Base-by-base conservation (phyloP, 2,888 invertebrate species). In the Lamellibrachia satsuma region DNA sequence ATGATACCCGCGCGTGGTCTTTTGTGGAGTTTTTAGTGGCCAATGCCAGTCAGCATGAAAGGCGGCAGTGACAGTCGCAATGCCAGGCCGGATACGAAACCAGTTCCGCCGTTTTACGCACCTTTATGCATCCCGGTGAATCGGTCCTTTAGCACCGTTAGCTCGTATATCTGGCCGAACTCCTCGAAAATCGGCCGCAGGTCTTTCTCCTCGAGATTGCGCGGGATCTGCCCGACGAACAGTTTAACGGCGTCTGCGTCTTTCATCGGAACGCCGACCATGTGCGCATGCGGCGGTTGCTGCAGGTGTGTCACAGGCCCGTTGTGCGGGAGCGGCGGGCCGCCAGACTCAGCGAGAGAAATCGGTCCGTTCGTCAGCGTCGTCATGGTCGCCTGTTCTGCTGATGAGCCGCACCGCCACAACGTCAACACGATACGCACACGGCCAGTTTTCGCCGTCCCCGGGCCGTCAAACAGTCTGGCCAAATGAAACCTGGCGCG, bases 91-190 rank as follows among this genome's bases (percentile, higher is more conserved):
- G 6, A 11, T 22, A 2, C 75, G 4, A 75, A 15, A 15, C 22
- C 75, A 75, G 9, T 75, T 75, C 75, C 75, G 75, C 75, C 75
- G 22, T n/a, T 22, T 15, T 75, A 93, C 97, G 96, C 96, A 98
- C 98, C 98, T 98, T 99, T 99, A 97, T 99, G 99, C 98, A 98
- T 98, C 94, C 99, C 99, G 93, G 98, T 99, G 97, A 98, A 98
- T 96, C 98, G 98, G 97, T 99, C 99, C 97, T 98, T 98, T 95
- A 99, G 97, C 93, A 99, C 98, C 94, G 98, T 98, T 96, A 99
- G 98, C 97, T 99, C 99, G 97, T 98, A 98, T 96, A 99, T 98
- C 97, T 98, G 98, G 93, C 99, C 98, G 95, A 98, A 99, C 97
- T 98, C 98, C 96, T 98, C 98, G 96, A 99, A 98, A 97, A 99